phyloP scores from a whole-genome alignment of 2,888 invertebrate species.

The Notodonta ziczac region DNA sequence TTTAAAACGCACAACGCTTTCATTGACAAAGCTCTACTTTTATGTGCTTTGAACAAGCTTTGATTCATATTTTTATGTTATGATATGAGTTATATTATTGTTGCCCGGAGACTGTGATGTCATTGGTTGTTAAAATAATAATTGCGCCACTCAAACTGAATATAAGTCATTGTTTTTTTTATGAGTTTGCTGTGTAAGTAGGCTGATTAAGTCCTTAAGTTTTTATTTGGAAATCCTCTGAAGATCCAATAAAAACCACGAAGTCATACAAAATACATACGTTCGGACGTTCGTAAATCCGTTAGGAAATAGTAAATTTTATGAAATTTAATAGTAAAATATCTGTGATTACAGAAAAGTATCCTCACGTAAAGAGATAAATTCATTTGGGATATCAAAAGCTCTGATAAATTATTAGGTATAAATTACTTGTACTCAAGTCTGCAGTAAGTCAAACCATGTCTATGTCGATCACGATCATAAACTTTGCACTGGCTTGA shows the following conservation, averaged over 20 bases:
- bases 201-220: no score
- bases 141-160: neutral
- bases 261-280: no score
- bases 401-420: neutral
- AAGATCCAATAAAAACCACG: no score
- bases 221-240: no score
- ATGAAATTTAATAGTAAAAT: no score
- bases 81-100: neutral
- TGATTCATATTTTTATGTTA: neutral
- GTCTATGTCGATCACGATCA: slow-evolving; percentile 31
- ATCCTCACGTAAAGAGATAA: no score
- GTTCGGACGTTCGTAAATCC: no score
- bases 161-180: no score
- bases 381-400: no score
- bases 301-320: no score
- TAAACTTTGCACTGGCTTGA: slow-evolving; percentile 31
- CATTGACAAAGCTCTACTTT: slow-evolving; percentile 1
- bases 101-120: neutral
- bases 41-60: neutral
- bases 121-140: neutral
- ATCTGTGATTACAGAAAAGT: no score
- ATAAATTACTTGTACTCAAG: neutral
- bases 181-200: no score
- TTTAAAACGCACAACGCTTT: neutral
- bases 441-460: slow-evolving; percentile 26